Evolutionary conservation across 1,140 invertebrate species (phyloP), one percentile per base, ranked within the genome.

Genomic region (Lepidurus couesii): DNA sequence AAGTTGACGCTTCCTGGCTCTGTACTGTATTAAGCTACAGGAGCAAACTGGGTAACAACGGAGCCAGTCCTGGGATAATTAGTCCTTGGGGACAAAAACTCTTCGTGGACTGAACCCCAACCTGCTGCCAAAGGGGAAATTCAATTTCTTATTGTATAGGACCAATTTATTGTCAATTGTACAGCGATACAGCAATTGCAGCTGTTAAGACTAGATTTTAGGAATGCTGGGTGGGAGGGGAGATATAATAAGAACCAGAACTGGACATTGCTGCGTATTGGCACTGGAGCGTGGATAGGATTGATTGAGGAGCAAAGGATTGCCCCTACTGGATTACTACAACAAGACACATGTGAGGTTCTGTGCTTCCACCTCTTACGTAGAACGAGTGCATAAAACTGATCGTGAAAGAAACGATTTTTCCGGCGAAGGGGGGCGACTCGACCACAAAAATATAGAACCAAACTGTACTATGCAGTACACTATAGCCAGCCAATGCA

Each of bases 61-160:
- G n/a, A 65, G 21, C 53, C 53, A 65, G 21, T 13, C 53, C 16
- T 7, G 34, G 53, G 21, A 65, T 21, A n/a, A 65, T 13, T 65
- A 65, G 53, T 65, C 53, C 53, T 65, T 65, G 53, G 53, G n/a
- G 53, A 65, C 53, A 65, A 65, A 47, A 65, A 21, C n/a, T 65
- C 53, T 16, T 65, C 16, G 34, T 34, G 34, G 34, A 34, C 34
- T 21, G 53, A 21, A 16, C 45, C 53, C 53, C 16, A 65, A 13
- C 53, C 53, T 65, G 45, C 45, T 65, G 53, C 53, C 1, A 65
- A 65, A n/a, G 6, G 53, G 16, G 13, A n/a, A 9, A 65, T 65
- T 65, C 45, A 1, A n/a, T 21, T 21, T 21, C 53, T 16, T 65
- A n/a, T 65, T 16, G 4, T 21, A 34, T 4, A 34, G 34, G 5